These are phyloP conservation scores for Lasioglossum marginatum DNA, from an alignment of 2,888 invertebrate genomes.

Conservation along the genomic window DNA sequence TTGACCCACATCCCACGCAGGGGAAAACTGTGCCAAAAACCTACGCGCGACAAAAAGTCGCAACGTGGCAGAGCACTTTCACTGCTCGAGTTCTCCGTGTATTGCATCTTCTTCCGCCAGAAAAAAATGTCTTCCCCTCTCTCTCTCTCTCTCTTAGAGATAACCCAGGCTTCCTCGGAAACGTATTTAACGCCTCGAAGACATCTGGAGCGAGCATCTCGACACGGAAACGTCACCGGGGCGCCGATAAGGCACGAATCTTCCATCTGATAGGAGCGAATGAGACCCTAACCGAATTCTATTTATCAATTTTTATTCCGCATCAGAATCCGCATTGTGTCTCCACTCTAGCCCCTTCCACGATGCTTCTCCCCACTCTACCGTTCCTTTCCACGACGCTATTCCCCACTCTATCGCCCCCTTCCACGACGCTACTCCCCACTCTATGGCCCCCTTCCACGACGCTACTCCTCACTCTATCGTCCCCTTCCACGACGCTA, in stretches of 20 bases:
- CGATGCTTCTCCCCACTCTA: too few relatives aligned
- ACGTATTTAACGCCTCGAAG: slow-evolving; percentile 48
- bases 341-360: too few relatives aligned
- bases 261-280: slow-evolving; percentile 51
- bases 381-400: too few relatives aligned
- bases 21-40: slow-evolving; percentile 21
- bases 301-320: too few relatives aligned
- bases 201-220: slow-evolving; percentile 37
- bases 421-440: too few relatives aligned
- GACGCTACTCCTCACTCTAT: too few relatives aligned
- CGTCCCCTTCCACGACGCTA: too few relatives aligned
- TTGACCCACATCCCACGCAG: slow-evolving; percentile 13
- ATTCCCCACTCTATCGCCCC: too few relatives aligned
- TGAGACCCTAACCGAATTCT: background rate
- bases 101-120: background rate
- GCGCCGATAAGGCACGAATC: slow-evolving; percentile 70
- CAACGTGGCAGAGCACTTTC: slow-evolving; percentile 18
- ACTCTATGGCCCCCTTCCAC: too few relatives aligned
- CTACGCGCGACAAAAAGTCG: background rate
- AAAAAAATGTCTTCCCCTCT: background rate
- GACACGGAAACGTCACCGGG: slow-evolving; percentile 41
- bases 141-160: background rate
- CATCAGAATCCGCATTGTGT: too few relatives aligned
- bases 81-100: background rate
- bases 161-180: slow-evolving; percentile 2